Evolutionary conservation across 30 jellyfish, hydroid and myxozoan genomes (phyloP), one percentile per base, ranked within the genome.

Genomic region (Catostylus mosaicus): DNA sequence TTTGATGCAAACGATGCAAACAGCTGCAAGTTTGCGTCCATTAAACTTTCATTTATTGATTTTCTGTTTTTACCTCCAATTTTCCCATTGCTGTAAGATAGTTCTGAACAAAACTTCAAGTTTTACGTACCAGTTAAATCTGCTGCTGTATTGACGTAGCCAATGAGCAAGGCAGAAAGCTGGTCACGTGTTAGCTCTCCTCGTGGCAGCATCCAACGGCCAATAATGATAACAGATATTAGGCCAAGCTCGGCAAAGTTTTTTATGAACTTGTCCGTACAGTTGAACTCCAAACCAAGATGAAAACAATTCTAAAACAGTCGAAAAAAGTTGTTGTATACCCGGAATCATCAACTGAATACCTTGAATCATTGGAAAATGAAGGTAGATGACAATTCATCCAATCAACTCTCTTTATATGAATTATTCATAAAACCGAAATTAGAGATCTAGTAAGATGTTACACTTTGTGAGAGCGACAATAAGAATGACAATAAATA

Each of bases 201-300:
- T 36, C 97, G 90, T 74, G 97, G 97, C 52, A 89, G 62, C 83
- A 89, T 70, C 97, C 97, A 89, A 20, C 97, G 86, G 9, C 97
- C 97, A 67, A 85, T 61, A 33, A 89, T 82, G 7, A 89, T 52
- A 8, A 70, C 97, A 32, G 72, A 71, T 16, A 89, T 82, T 22
- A 89, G 47, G 2, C 97, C 97, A 22, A 89, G 77, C 73, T 82
- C 91, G 2, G 91, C 75, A 38, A 73, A 66, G 11, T 82, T 82
- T 73, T 76, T 89, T n/a, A 78, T 93, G 57, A 83, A 65, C 32
- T 56, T 76, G 16, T 73, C 91, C n/a, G 75, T 85, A 51, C 84
- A 70, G 35, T 54, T 74, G 50, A 26, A 54, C 80, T 68, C 45
- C 22, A 68, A 5, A 10, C 30, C 77, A 22, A 59, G 45, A 54